These are phyloP conservation scores for Pseudococcus longispinus DNA, from an alignment of 2,888 invertebrate species.

Conservation along the genomic window DNA sequence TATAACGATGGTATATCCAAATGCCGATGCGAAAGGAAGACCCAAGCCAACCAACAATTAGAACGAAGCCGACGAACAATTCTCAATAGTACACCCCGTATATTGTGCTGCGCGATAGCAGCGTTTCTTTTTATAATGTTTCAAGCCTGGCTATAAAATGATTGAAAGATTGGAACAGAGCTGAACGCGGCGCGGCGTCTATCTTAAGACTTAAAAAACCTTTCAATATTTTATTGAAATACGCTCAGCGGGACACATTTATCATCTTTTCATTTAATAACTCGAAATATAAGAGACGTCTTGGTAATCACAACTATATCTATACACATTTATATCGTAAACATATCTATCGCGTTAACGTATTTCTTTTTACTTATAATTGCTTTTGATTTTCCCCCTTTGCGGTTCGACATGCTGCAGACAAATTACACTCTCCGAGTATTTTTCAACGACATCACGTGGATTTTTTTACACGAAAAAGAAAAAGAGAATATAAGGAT, in stretches of 20 bases:
- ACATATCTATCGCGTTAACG: not conserved
- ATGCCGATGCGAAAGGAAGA: not conserved
- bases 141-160: not conserved
- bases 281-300: not conserved
- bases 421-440: not conserved
- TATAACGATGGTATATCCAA: not conserved
- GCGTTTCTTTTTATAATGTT: not conserved
- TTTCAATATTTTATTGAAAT: conserved; percentile 40
- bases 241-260: conserved; percentile 31
- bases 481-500: not conserved
- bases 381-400: conserved; percentile 21
- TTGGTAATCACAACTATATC: not conserved
- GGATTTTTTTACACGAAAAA: not conserved
- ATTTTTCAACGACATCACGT: not conserved
- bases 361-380: conserved; percentile 7
- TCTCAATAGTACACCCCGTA: conserved; percentile 2
- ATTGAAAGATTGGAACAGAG: conserved; percentile 22
- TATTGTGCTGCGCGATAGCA: not conserved
- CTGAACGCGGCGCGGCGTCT: not conserved
- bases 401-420: not conserved
- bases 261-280: conserved; percentile 29
- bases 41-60: too few species aligned
- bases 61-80: not conserved
- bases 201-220: not conserved
- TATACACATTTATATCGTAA: not conserved